Evolutionary conservation across 2,113 vertebrate species (phyloP), one percentile per base, ranked within the genome.

Genomic region (Papio anubis): DNA sequence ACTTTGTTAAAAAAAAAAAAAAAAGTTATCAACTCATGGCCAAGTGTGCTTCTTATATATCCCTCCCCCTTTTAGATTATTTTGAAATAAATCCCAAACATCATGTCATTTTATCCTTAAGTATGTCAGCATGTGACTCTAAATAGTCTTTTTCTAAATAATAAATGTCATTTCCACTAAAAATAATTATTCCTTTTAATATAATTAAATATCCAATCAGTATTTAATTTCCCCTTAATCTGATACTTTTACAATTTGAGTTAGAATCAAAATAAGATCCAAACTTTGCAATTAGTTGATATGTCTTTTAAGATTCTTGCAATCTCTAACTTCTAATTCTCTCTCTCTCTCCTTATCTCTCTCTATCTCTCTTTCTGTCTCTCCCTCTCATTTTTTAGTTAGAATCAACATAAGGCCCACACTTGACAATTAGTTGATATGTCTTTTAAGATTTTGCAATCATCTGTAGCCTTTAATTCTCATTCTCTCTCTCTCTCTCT

Each of bases 21-120:
- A 52, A 52, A 52, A 88, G 32, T 88, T 94, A 88, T 73, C 57
- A 38, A 90, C 12, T 90, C 66, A 35, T 52, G 27, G 13, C 57
- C 55, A 94, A 82, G 76, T 89, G 17, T 73, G 40, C 83, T 89
- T 90, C 84, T 96, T 68, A 89, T 40, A 82, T 81, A n/a, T 87
- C 40, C 32, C 11, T 17, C 7, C 12, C 79, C 48, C 25, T 75
- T 94, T 92, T 92, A 92, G 83, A 48, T 95, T 80, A 84, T 92
- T 93, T 94, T 81, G 40, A 80, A 93, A 83, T 5, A 73, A 97
- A 92, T 97, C 27, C n/a, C 18, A 96, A 27, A 93, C 35, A 80
- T 92, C 27, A 72, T 64, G 68, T 75, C 50, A 90, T 70, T 92
- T 72, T 81, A 52, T 43, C 40, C 75, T 83, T 95, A 95, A 75